Evolutionary conservation across 2,113 vertebrate species (phyloP), one percentile per base, ranked within the genome.

Genomic region (Lagopus leucura): DNA sequence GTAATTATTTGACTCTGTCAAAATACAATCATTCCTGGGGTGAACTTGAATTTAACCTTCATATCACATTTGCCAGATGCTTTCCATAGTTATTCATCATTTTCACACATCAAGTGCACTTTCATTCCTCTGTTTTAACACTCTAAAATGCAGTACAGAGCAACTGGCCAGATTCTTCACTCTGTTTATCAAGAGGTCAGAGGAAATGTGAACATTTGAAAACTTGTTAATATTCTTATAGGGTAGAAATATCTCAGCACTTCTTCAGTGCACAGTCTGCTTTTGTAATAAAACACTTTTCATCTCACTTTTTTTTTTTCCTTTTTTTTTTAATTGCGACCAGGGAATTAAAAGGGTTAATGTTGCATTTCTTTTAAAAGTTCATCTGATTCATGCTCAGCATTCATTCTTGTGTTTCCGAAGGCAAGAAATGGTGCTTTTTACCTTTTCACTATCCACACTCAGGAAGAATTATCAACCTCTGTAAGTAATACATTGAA

Each of bases 401-500:
- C 52, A 45, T 72, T 69, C 75, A 32, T n/a, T 18, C 6, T 43
- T 90, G 7, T 6, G 20, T 89, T 78, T 86, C 50, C 81, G 17
- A 92, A 77, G 27, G 22, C 43, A 57, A 52, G 90, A 80, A 8
- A 55, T 21, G 8, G 6, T 88, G 30, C 27, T 55, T 72, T 72
- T 10, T 60, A 83, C 45, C 7, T 61, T 90, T 86, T 43, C n/a
- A 48, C 45, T 58, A 43, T 14, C 4, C 50, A 54, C 27, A 48
- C 40, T 54, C 52, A 63, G 17, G 64, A 91, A 94, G 77, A 78
- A 15, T 81, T 74, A 67, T 94, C 84, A 74, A 43, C 30, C 6
- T 83, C 50, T 83, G 22, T 92, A 89, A 91, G 89, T 96, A 94
- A 96, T 70, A 40, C 15, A 74, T 63, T 70, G 24, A 5, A n/a